A percentile compares a stretch with the other conserved stretches of the same genome.
phyloP scores from a whole-genome alignment of 2,797 vertebrate species.

The Pseudomugil gertrudae region DNA sequence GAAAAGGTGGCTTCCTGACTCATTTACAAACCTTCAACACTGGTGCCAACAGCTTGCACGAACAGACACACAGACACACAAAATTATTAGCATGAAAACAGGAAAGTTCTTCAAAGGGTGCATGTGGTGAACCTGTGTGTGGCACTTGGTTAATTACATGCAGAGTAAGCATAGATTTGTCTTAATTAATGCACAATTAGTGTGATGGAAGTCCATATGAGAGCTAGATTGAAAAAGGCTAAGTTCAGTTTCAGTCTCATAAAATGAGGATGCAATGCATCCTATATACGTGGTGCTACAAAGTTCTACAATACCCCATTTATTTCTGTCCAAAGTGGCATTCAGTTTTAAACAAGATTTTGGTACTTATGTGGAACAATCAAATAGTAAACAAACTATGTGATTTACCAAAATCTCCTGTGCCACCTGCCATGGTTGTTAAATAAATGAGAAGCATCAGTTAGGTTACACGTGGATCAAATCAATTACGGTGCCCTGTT shows the following conservation, averaged over 20 bases:
- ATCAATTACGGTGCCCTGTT: not conserved
- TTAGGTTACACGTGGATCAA: not conserved
- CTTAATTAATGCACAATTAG: conserved; percentile 34
- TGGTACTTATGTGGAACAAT: too few relatives aligned
- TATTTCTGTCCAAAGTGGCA: too few relatives aligned
- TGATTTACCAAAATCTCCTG: too few relatives aligned
- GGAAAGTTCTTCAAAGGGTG: conserved; percentile 53
- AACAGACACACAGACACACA: conserved; percentile 21
- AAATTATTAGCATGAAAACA: conserved; percentile 38
- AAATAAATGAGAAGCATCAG: not conserved
- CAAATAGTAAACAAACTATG: too few relatives aligned
- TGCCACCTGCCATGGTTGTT: not conserved
- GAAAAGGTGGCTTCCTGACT: conserved; percentile 36
- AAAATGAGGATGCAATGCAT: not conserved
- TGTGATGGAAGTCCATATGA: not conserved
- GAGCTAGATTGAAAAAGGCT: not conserved
- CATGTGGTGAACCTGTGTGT: conserved; percentile 20
- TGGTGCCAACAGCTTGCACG: conserved; percentile 12
- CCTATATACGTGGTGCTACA: too few relatives aligned
- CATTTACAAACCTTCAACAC: conserved; percentile 24
- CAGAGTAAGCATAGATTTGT: conserved; percentile 42
- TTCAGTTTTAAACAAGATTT: too few relatives aligned
- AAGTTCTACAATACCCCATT: too few relatives aligned
- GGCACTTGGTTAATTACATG: conserved; percentile 26
- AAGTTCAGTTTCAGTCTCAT: not conserved